Base-by-base conservation (phyloP, 64 coral and sea anemone genomes). In the Cladopsammia gracilis region DNA sequence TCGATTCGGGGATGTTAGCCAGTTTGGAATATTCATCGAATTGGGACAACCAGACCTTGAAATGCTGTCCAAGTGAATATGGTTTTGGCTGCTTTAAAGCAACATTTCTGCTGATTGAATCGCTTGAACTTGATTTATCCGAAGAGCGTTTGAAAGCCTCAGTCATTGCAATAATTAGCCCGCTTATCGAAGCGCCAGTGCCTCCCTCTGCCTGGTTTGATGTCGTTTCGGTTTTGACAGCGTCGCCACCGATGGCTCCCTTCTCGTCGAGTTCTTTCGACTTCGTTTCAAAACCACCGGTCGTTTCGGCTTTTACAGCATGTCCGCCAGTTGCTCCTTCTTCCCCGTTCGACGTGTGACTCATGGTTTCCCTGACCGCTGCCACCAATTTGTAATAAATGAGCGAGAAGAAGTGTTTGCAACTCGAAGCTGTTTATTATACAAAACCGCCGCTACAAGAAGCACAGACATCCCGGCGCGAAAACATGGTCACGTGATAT, bases 1-100 rank as follows among this genome's bases (percentile, higher is more conserved):
- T 62, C 42, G 20, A 14, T 70, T 89, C 79, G 25, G 58, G 34
- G 45, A 76, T 60, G 64, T 65, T 78, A 57, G 90, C 71, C 9
- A 95, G 64, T 20, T 77, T 87, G 3, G 61, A 52, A 70, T 87
- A 86, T 64, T 90, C 69, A 14, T 56, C 46, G 46, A 90, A 90
- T 52, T 95, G 87, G 8, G 80, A 70, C 79, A 95, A 48, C 93
- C 93, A 95, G 48, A 81, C 85, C 76, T 86, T 95, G 80, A 90
- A 90, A 64, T 90, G 86, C 20, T 86, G 45, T 18, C 93, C 88
- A 48, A 86, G 48, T 22, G 87, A 70, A 24, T 86, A 90, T 45
- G 70, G 70, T 73, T 73, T 73, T 12, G 70, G 70, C 42, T 73
- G 70, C 25, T 73, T 73, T 24, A 73, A 25, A 20, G 70, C 25